phyloP scores from a whole-genome alignment of 1,140 invertebrate species.

The Leptinotarsa texana region DNA sequence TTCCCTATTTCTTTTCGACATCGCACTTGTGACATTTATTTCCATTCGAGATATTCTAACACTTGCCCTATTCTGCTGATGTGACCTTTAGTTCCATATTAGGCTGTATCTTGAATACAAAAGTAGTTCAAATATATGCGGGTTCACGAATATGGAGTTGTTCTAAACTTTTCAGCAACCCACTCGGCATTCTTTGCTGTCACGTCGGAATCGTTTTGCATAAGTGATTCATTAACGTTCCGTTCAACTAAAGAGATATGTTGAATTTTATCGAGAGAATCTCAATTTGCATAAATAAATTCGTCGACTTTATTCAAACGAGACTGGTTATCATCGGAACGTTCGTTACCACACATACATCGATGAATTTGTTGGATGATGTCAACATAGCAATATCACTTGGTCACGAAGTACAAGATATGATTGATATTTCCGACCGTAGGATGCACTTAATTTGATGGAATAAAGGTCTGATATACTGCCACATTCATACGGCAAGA shows the following conservation, averaged over 20 bases:
- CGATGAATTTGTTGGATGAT: too few relatives aligned
- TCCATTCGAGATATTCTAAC: neutral
- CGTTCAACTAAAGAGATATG: neutral
- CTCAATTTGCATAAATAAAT: neutral
- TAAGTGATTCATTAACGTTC: neutral
- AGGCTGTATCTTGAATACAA: neutral
- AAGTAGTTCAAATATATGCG: neutral
- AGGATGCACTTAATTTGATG: too few relatives aligned
- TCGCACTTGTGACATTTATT: neutral
- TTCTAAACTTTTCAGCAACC: slow-evolving; percentile 8
- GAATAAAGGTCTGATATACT: too few relatives aligned
- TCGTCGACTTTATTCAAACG: neutral
- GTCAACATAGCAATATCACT: too few relatives aligned
- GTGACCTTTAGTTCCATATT: neutral
- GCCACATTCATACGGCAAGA: too few relatives aligned
- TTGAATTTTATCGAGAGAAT: neutral
- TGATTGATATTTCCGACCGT: too few relatives aligned
- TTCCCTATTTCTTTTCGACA: neutral
- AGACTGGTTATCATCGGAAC: too few relatives aligned
- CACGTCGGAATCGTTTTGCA: slow-evolving; percentile 1
- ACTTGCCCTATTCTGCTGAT: neutral
- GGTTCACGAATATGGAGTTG: slow-evolving; percentile 5
- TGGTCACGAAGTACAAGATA: too few relatives aligned
- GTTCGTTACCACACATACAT: too few relatives aligned
- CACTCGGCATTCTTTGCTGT: neutral